Evolutionary conservation across 1,140 invertebrate genomes (phyloP), one percentile per base, ranked within the genome.

Genomic region (Eurosta solidaginis): DNA sequence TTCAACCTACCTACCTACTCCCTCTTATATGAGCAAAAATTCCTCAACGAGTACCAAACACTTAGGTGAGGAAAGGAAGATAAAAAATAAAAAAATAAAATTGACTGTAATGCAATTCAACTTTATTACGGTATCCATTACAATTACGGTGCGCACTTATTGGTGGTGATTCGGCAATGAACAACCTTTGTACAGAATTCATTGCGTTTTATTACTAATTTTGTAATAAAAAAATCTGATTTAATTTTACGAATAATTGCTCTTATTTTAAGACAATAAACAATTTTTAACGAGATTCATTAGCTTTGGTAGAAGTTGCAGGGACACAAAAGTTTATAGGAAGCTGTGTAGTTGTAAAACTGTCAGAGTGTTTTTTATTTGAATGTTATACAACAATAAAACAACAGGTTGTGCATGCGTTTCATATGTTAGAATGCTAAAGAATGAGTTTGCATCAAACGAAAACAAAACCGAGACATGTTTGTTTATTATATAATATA

Each of bases 211-310:
- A 68, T 22, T 29, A 33, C 59, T 40, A 33, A 29, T 59, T 25
- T 59, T 59, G 54, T 29, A 68, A 68, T 40, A 40, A 40, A 68
- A 68, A 68, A 68, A 33, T 12, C 22, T 68, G 33, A 40, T 68
- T 68, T 29, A 17, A 68, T 68, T 68, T 68, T 36, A 68, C 17
- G n/a, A 68, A 33, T 40, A 68, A 68, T 68, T 68, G n/a, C 59
- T 9, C 29, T 68, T 68, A 20, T 68, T 27, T 12, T 40, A 7
- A 40, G 33, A 20, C n/a, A 68, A 36, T 68, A 40, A 68, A 68
- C 17, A 20, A 40, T 52, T 49, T 68, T 68, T 68, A 40, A 68
- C 59, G 14, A 68, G 59, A 9, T 33, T 68, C 59, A 40, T 68
- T 40, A 68, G 33, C 33, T 20, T 27, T 9, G 6, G 0, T 9